Percentiles rank a stretch among this genome's conserved stretches.
Conservation (phyloP, 2,888 invertebrate genomes). For the Eristalinus aeneus region DNA sequence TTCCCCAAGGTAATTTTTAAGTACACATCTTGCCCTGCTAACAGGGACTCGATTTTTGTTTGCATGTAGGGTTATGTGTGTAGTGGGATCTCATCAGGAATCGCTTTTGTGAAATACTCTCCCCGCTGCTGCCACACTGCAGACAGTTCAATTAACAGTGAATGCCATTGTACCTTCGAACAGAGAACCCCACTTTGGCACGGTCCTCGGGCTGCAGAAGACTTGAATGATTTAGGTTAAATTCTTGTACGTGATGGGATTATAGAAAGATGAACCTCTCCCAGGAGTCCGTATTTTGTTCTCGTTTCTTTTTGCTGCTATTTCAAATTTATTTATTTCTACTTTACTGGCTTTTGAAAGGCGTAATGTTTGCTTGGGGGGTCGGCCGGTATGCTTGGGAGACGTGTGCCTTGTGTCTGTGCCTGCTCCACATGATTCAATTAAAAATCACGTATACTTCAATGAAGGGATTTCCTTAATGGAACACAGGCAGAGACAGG, state of each 20-base stretch:
- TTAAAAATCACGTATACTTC: conserved; percentile 49
- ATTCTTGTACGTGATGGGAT: conserved; percentile 66
- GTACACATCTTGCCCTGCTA: conserved; percentile 6
- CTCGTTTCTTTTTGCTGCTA: conserved; percentile 13
- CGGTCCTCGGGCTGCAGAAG: conserved; percentile 19
- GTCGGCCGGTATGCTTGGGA: background rate
- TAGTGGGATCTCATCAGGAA: conserved; percentile 22
- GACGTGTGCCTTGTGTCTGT: conserved; percentile 19
- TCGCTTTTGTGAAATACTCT: background rate
- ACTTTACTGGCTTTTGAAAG: conserved; percentile 19
- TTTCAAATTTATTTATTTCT: conserved; percentile 4
- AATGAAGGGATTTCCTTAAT: conserved; percentile 20
- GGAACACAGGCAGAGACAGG: background rate
- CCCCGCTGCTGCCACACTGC: background rate
- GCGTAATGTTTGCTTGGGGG: conserved; percentile 30
- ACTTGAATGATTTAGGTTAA: conserved; percentile 62
- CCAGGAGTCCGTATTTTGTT: conserved; percentile 38
- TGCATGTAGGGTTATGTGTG: background rate
- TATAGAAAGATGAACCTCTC: conserved; percentile 59
- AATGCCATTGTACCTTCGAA: conserved; percentile 34
- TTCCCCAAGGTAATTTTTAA: conserved; percentile 35
- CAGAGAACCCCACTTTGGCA: background rate
- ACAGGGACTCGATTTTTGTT: background rate
- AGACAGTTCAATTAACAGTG: conserved; percentile 59
- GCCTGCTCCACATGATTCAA: conserved; percentile 36